Evolutionary conservation across 2,797 vertebrate species (phyloP), one percentile per base, ranked within the genome.

Genomic region (Coregonus sp.): DNA sequence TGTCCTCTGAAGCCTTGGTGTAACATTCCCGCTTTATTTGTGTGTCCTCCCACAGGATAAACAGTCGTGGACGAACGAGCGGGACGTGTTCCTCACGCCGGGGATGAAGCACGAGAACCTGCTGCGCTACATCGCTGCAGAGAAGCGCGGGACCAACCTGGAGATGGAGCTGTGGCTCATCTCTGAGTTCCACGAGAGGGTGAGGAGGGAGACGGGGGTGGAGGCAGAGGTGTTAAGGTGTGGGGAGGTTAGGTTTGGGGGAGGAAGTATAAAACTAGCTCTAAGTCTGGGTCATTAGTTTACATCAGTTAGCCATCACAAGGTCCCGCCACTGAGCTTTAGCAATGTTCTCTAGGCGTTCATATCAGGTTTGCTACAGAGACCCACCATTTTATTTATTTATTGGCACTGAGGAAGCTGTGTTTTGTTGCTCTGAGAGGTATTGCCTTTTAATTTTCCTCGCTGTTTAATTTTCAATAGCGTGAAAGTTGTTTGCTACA

Each of bases 51-150:
- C 0, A 18, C 86, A 99, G 97, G 96, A 98, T 83, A 97, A 98
- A 84, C 94, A 94, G 54, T 98, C 97, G 0, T 99, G 97, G 97
- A 93, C 96, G 86, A 98, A 95, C 0, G 97, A 99, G 75, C 89
- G 92, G 68, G 96, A 97, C 47, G 92, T 98, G 75, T 98, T 97
- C 92, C 88, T 80, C 74, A 97, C 95, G 0, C 95, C 97, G 0
- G 97, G 97, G 14, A 98, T 98, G 96, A 97, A 94, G 84, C 97
- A 99, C 0, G 96, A 97, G 59, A 97, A 98, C 90, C 93, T 99
- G 87, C 85, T 99, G 88, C 93, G 93, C 76, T 99, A 94, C 88
- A 95, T 99, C 4, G 95, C 89, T 0, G 95, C 96, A 0, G 97
- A 99, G 94, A 96, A 94, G 80, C 94, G 97, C 35, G 97, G 97